A percentile compares a stretch with the other conserved stretches of the same genome.
These are phyloP conservation scores for Psammodynastes pulverulentus DNA, from an alignment of 2,113 vertebrate species.

Conservation along the genomic window DNA sequence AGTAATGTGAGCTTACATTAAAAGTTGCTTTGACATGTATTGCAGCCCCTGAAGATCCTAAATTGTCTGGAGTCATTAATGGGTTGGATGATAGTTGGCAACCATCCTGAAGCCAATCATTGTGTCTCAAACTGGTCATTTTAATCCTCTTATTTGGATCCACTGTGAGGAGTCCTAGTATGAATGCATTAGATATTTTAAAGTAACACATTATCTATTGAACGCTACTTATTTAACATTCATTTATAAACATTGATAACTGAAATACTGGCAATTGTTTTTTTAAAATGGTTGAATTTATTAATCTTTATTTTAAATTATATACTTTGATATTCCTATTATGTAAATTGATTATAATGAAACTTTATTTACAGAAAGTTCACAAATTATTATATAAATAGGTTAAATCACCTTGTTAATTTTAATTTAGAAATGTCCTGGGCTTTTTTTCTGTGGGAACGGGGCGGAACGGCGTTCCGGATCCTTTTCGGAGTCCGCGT, in stretches of 20 bases:
- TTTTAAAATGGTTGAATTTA: background rate
- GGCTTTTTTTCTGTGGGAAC: too few species aligned
- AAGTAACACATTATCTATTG: constrained; percentile 33
- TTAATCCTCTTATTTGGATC: constrained; percentile 98
- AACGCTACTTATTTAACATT: constrained; percentile 5
- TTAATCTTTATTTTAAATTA: background rate
- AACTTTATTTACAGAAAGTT: background rate
- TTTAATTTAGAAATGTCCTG: background rate
- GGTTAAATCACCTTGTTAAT: background rate
- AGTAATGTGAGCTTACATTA: constrained; percentile 76
- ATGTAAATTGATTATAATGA: background rate
- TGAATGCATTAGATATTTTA: constrained; percentile 36
- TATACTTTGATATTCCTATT: background rate
- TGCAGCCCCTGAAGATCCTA: constrained; percentile 89
- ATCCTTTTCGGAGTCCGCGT: too few species aligned
- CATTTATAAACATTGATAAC: background rate
- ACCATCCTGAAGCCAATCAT: constrained; percentile 94
- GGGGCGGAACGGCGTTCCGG: too few species aligned
- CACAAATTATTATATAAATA: background rate
- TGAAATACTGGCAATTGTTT: background rate
- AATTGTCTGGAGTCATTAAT: constrained; percentile 95
- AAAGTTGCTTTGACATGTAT: constrained; percentile 98
- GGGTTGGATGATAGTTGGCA: constrained; percentile 97
- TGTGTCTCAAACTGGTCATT: constrained; percentile 93
- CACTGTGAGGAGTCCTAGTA: constrained; percentile 90